Percentiles rank a stretch among this genome's conserved stretches.
phyloP scores from a whole-genome alignment of 2,888 invertebrate genomes.

The Macaria liturata region DNA sequence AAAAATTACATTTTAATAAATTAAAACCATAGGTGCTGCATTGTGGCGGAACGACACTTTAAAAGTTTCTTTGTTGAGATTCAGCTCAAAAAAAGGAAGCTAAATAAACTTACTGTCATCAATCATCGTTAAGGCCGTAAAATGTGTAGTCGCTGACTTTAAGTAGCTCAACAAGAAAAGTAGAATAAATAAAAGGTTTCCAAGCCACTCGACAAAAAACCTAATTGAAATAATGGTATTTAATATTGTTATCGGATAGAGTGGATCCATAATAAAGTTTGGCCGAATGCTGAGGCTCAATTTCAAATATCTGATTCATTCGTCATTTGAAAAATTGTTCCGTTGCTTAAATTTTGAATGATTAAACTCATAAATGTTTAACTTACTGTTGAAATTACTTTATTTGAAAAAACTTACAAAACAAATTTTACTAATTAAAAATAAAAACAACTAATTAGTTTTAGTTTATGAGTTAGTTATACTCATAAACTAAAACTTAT shows the following conservation, averaged over 20 bases:
- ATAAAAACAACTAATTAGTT: too few species aligned
- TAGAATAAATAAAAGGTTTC: slow-evolving; percentile 7
- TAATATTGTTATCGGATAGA: slow-evolving; percentile 1
- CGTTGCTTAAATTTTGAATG: too few species aligned
- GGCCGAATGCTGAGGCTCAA: slow-evolving; percentile 8
- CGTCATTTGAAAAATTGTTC: too few species aligned
- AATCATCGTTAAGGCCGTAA: slow-evolving; percentile 21
- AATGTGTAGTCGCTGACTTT: slow-evolving; percentile 19
- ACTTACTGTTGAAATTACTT: too few species aligned
- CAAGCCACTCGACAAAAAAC: not conserved
- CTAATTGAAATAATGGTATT: slow-evolving; percentile 6
- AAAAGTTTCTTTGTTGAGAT: not conserved
- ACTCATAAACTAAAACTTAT: too few species aligned
- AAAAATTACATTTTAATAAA: too few species aligned
- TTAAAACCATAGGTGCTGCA: too few species aligned
- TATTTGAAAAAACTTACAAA: too few species aligned
- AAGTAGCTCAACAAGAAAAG: slow-evolving; percentile 17
- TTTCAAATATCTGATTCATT: not conserved
- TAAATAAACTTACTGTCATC: slow-evolving; percentile 20
- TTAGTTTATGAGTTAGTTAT: too few species aligned
- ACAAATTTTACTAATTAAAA: too few species aligned
- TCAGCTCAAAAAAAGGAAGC: slow-evolving; percentile 16
- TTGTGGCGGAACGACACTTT: too few species aligned
- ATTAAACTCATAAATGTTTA: too few species aligned
- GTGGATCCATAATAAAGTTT: slow-evolving; percentile 3